Evolutionary conservation across 2,113 vertebrate genomes (phyloP).

Genomic region (Herpetotheres cachinnans): DNA sequence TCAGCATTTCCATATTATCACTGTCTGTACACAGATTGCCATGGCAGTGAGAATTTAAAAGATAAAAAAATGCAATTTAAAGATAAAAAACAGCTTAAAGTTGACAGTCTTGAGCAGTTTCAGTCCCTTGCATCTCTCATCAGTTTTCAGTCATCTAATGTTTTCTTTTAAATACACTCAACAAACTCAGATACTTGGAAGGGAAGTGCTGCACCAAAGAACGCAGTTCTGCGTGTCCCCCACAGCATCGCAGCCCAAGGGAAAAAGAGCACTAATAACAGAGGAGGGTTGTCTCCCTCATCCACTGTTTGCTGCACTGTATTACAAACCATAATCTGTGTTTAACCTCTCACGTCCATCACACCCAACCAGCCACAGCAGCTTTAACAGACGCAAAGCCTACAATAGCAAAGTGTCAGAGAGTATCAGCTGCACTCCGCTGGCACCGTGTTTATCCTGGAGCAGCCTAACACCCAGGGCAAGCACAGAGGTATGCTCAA

Average conservation of each 20-base stretch:
- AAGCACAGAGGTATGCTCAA: background rate
- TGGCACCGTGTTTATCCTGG: background rate
- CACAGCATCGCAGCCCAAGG: background rate
- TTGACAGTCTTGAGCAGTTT: background rate
- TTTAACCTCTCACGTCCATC: background rate
- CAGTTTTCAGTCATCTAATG: background rate
- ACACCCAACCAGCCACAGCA: background rate
- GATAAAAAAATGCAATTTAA: conserved; percentile 17
- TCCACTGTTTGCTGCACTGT: background rate
- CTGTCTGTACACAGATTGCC: background rate
- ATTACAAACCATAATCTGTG: background rate
- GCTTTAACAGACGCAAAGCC: background rate
- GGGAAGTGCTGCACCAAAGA: background rate
- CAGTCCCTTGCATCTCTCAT: background rate
- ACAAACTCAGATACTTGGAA: background rate
- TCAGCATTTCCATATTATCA: conserved; percentile 53
- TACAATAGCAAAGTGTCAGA: rapidly evolving
- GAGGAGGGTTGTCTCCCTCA: background rate
- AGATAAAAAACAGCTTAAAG: conserved; percentile 32
- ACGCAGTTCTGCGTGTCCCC: background rate
- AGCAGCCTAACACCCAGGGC: background rate
- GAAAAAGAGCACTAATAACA: background rate
- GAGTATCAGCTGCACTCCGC: background rate
- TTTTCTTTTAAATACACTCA: conserved; percentile 8
- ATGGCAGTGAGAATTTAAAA: conserved; percentile 6